These are phyloP conservation scores for Oopsacas minuta DNA, from an alignment of 37 sponge, comb jelly and placozoan genomes.

Conservation along the genomic window DNA sequence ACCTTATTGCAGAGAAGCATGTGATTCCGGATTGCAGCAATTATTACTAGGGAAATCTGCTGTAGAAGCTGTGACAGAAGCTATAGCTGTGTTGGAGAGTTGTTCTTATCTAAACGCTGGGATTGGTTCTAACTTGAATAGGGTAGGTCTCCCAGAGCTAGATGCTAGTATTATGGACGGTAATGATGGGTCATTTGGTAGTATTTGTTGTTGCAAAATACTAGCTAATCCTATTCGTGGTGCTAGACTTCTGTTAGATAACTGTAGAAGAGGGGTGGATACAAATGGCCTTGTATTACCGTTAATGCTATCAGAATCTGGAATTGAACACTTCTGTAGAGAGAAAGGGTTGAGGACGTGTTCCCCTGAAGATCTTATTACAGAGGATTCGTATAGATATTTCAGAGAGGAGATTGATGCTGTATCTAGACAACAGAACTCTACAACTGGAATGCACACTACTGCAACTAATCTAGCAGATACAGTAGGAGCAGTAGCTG, in stretches of 20 bases:
- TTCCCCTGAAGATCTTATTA: background rate
- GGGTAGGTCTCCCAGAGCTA: background rate
- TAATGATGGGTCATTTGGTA: background rate
- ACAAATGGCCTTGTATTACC: background rate
- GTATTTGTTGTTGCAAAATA: background rate
- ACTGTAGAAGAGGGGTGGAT: background rate
- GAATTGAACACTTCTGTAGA: background rate
- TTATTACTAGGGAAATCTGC: background rate
- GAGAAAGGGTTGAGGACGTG: background rate
- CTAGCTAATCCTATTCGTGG: background rate
- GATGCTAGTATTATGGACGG: background rate
- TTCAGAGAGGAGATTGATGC: background rate
- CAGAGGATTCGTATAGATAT: background rate
- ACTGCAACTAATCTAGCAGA: background rate
- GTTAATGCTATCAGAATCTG: background rate
- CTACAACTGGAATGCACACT: background rate
- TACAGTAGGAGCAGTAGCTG: background rate
- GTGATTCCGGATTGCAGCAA: background rate
- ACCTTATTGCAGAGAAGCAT: background rate
- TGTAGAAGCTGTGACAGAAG: constrained; percentile 3
- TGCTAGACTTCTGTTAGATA: background rate
- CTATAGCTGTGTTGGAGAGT: background rate
- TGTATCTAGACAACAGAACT: background rate
- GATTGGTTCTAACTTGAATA: background rate
- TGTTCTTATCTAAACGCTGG: background rate